Percentiles rank a stretch among this genome's conserved stretches.
Evolutionary conservation across 2,797 vertebrate genomes (phyloP).

Genomic region (Crocodylus rhombifer): DNA sequence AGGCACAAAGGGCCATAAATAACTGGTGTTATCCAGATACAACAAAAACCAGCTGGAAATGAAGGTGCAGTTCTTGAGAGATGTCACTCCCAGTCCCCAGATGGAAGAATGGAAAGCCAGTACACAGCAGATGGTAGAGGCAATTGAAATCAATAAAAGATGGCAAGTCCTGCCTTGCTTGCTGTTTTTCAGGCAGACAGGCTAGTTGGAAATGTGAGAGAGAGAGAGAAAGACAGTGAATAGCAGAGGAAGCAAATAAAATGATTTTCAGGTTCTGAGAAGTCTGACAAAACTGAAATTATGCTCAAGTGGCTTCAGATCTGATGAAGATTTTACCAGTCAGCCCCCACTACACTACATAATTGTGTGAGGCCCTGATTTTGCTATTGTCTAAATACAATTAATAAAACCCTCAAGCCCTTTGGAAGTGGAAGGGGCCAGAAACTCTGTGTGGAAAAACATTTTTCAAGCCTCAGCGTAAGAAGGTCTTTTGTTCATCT

Average conservation of each 20-base stretch:
- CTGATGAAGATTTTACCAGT: constrained; percentile 21
- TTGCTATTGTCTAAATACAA: neutral
- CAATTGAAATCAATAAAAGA: neutral
- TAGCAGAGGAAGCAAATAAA: no score
- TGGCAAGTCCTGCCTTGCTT: neutral
- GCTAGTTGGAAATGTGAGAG: neutral
- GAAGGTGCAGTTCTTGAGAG: constrained; percentile 22
- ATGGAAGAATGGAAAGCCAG: constrained; percentile 45
- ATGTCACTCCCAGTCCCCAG: constrained; percentile 15
- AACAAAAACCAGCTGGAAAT: constrained; percentile 38
- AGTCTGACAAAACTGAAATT: neutral
- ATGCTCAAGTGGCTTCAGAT: neutral
- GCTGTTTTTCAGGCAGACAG: neutral
- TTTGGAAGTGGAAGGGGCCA: neutral
- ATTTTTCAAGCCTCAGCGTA: neutral
- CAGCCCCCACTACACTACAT: neutral
- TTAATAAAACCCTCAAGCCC: neutral
- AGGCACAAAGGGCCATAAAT: neutral
- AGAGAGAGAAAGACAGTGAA: neutral
- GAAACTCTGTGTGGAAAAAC: neutral
- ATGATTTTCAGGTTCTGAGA: neutral
- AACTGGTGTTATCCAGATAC: neutral
- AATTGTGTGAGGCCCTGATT: neutral
- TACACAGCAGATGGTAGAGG: constrained; percentile 51
- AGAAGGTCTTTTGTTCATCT: neutral